phyloP scores from a whole-genome alignment of 2,797 vertebrate species.

The Carapus acus region DNA sequence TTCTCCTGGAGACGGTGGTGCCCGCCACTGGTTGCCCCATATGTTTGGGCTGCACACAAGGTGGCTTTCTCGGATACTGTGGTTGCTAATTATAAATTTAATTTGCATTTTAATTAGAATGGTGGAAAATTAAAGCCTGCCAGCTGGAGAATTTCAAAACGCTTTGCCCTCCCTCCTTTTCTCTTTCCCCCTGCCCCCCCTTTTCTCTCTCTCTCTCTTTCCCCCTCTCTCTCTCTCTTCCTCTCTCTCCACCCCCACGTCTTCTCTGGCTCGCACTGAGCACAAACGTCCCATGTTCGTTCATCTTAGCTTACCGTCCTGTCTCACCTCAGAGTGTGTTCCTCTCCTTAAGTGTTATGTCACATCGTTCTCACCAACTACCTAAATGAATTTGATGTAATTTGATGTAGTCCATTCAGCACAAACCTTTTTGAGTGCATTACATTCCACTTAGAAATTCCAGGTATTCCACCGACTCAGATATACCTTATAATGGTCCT shows the following conservation, averaged over 20 bases:
- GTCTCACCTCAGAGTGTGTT: constrained; percentile 43
- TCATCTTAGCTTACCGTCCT: constrained; percentile 58
- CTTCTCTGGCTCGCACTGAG: constrained; percentile 61
- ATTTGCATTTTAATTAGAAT: constrained; percentile 99
- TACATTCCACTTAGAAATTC: too few species aligned
- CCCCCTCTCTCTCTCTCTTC: too few species aligned
- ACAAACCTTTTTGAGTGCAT: too few species aligned
- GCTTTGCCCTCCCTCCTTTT: constrained; percentile 70
- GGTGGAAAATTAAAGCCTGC: constrained; percentile 99
- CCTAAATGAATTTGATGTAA: too few species aligned
- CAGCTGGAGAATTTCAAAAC: constrained; percentile 99
- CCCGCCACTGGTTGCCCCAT: constrained; percentile 89
- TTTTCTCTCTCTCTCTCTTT: too few species aligned
- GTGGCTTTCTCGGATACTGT: constrained; percentile 97
- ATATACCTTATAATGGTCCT: constrained; percentile 35
- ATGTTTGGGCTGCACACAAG: constrained; percentile 93
- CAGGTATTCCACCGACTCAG: constrained; percentile 18
- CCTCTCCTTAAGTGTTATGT: constrained; percentile 40
- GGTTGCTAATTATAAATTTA: constrained; percentile 99
- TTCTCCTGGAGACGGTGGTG: constrained; percentile 78
- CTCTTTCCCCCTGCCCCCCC: constrained; percentile 46
- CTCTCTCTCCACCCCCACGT: too few species aligned
- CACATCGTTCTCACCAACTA: constrained; percentile 43
- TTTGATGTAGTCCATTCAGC: too few species aligned
- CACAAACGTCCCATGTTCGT: constrained; percentile 62